These are phyloP conservation scores for Tricholaema leucomelas DNA, from an alignment of 2,113 vertebrate species.

Conservation along the genomic window DNA sequence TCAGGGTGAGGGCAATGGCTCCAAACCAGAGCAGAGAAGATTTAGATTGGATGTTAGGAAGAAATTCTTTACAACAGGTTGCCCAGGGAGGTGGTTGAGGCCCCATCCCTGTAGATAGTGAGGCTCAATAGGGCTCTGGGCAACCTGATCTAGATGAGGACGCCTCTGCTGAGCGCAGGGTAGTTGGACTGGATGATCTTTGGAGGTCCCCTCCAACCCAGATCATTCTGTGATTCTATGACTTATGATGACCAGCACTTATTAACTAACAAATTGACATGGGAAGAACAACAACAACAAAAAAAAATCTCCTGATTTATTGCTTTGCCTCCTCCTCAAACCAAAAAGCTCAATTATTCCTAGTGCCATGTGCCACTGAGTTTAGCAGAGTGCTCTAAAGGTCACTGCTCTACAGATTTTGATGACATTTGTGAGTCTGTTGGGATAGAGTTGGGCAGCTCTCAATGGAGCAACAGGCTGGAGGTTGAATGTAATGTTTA, in stretches of 20 bases:
- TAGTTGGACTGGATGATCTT: no score
- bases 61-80: no score
- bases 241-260: neutral
- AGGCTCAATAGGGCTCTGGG: no score
- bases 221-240: no score
- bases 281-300: neutral
- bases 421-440: constrained; percentile 9
- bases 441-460: neutral
- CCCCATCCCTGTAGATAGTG: no score
- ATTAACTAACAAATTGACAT: neutral
- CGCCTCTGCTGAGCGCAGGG: no score
- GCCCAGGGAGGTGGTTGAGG: no score
- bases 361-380: neutral
- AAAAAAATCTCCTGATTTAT: neutral
- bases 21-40: no score
- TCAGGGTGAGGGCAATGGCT: no score
- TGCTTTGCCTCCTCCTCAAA: neutral
- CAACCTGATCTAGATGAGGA: no score
- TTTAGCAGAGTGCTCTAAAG: neutral
- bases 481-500: neutral
- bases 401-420: neutral
- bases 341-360: neutral
- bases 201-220: no score
- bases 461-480: neutral
- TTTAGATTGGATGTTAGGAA: no score